Conservation (phyloP, 1,140 invertebrate genomes). For the Drosophila mayri region DNA sequence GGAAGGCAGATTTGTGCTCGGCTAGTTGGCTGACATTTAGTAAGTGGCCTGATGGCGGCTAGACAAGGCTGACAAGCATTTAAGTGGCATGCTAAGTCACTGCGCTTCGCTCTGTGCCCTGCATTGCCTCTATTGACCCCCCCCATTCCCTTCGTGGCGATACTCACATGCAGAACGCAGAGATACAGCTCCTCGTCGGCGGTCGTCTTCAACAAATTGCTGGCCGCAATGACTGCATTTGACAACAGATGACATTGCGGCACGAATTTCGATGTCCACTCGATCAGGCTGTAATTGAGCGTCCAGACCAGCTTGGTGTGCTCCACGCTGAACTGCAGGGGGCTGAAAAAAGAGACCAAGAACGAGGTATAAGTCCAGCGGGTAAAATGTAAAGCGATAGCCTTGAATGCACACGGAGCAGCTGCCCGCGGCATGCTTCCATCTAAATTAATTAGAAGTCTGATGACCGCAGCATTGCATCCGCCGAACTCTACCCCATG, state of each 20-base stretch:
- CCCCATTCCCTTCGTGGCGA: background rate
- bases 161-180: constrained; percentile 84
- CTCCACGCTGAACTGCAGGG: constrained; percentile 69
- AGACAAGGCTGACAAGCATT: constrained; percentile 51
- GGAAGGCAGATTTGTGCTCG: constrained; percentile 41
- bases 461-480: constrained; percentile 48
- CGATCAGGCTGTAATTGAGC: constrained; percentile 85
- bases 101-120: background rate
- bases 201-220: constrained; percentile 76
- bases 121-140: background rate
- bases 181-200: constrained; percentile 77
- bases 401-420: background rate
- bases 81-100: constrained; percentile 52
- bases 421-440: constrained; percentile 10
- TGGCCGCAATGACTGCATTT: constrained; percentile 81
- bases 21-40: constrained; percentile 45
- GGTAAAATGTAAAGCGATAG: constrained; percentile 19
- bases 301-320: constrained; percentile 79
- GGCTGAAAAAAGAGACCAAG: constrained; percentile 51
- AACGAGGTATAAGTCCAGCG: background rate
- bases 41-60: constrained; percentile 47
- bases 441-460: constrained; percentile 74
- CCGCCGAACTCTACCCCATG: constrained; percentile 19
- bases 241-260: constrained; percentile 79
- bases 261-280: constrained; percentile 85